Evolutionary conservation across 2,797 vertebrate genomes (phyloP).

Genomic region (Telmatherina bonti): DNA sequence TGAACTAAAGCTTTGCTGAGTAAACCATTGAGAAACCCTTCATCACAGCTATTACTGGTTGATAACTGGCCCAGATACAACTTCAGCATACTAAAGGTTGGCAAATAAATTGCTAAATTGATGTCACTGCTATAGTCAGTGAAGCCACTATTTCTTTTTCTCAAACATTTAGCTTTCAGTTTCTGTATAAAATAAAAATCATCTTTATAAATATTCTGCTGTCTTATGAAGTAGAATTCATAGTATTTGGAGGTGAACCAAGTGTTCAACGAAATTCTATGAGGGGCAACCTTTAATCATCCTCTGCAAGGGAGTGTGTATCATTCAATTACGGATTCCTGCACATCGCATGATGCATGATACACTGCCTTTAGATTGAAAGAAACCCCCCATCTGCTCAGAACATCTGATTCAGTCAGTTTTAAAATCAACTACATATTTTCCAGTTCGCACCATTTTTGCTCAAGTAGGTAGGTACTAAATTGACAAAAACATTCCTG

Average conservation of each 20-base stretch:
- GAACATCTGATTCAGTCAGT: not conserved
- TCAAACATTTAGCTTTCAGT: no score
- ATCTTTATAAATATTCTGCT: no score
- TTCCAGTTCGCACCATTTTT: not conserved
- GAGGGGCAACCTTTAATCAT: not conserved
- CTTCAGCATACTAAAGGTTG: no score
- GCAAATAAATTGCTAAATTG: no score
- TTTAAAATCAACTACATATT: not conserved
- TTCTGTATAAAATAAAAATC: no score
- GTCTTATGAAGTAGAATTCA: no score
- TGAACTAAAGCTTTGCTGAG: no score
- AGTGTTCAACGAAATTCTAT: conserved; percentile 2
- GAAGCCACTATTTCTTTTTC: no score
- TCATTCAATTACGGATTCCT: conserved; percentile 5
- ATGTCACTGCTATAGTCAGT: no score
- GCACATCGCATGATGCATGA: not conserved
- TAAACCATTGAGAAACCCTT: no score
- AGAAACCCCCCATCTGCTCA: not conserved
- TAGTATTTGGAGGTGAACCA: not conserved
- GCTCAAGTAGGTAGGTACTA: not conserved
- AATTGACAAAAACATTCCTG: conserved; percentile 59
- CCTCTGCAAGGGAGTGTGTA: not conserved
- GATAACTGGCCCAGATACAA: no score
- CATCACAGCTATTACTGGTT: no score
- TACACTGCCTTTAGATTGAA: not conserved